Evolutionary conservation across 2,888 invertebrate genomes (phyloP), one percentile per base, ranked within the genome.

Genomic region (Gymnocheta viridis): DNA sequence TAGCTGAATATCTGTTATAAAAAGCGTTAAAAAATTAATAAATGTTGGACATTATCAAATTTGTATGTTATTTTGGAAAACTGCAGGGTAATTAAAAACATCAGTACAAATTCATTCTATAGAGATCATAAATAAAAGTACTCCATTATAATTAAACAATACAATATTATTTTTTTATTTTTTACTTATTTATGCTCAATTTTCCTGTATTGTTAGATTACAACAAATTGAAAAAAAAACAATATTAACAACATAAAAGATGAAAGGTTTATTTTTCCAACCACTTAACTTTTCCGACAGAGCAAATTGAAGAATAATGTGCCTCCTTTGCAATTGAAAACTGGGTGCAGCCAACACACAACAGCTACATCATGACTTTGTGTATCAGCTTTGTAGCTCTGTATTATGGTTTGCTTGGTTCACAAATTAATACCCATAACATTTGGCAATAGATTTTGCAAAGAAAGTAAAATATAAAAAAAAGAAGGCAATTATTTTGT

Each of bases 271-370:
- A 72, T 67, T 64, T 81, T 82, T 56, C 62, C 74, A 79, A 82
- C 79, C 82, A 82, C 82, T 82, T 82, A 82, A 82, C 82, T 79
- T 78, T 78, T 82, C 73, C 60, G 60, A 51, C 41, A 24, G 41
- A 38, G 62, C 44, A 35, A 58, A 70, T 60, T 70, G 47, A 72
- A 56, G 60, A 78, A 54, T 64, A 67, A 64, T 38, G 66, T n/a
- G 19, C 47, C 67, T 82, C 51, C 44, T 60, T 51, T 67, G 32
- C 60, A 80, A 72, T 76, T 74, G 54, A 41, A 79, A 76, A 76
- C 74, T 80, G 83, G 83, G 80, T 76, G 80, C 83, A 83, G 83
- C 29, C 60, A 19, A 66, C 54, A 54, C 27, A 54, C 54, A 60
- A 51, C 70, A 22, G 51, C 22, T n/a, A n/a, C n/a, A n/a, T 58